phyloP scores from a whole-genome alignment of 2,113 vertebrate species.

The Elachura formosa region DNA sequence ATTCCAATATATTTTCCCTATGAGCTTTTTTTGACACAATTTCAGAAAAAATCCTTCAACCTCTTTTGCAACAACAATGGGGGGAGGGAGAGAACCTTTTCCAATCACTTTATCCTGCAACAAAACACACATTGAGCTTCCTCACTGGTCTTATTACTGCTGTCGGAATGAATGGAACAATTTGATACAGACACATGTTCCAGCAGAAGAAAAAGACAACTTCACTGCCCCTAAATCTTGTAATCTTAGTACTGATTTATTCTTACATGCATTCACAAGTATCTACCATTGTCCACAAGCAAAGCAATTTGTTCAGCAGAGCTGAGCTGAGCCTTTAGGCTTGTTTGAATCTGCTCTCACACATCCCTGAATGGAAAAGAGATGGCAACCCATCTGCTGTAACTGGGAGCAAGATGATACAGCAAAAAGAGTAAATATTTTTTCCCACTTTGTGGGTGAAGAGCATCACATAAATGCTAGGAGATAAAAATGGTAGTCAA shows the following conservation, averaged over 20 bases:
- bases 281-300: constrained; percentile 9
- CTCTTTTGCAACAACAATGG: background rate
- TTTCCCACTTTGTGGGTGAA: background rate
- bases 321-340: background rate
- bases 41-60: background rate
- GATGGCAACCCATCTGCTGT: background rate
- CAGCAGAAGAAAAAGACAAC: background rate
- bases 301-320: constrained; percentile 19
- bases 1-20: background rate
- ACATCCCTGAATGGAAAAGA: background rate
- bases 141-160: background rate
- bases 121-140: background rate
- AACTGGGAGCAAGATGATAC: background rate
- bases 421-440: background rate
- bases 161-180: background rate
- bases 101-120: background rate
- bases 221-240: constrained; percentile 1
- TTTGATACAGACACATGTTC: background rate
- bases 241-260: constrained; percentile 24
- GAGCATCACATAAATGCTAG: background rate
- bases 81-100: background rate
- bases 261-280: background rate
- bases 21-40: background rate
- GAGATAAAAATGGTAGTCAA: background rate
- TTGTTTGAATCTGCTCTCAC: background rate